phyloP scores from a whole-genome alignment of 1,140 invertebrate species.

The Tribolium castaneum region DNA sequence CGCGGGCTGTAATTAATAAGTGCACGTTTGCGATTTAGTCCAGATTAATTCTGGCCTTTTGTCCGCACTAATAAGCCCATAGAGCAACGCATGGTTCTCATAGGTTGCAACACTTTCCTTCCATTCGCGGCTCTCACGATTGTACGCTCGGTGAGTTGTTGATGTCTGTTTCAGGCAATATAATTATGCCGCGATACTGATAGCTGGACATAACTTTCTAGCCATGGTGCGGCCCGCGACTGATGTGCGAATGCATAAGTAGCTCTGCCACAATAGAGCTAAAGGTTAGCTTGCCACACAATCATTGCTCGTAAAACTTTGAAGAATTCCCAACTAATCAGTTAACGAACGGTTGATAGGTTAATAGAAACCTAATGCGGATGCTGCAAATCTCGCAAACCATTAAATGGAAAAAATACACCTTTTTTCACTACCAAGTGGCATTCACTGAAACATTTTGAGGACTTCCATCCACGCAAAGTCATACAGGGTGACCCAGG shows the following conservation, averaged over 20 bases:
- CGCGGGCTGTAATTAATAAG: slow-evolving; percentile 3
- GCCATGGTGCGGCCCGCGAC: background rate
- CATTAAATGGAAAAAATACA: too few relatives aligned
- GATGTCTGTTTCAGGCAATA: slow-evolving; percentile 45
- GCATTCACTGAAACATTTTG: too few relatives aligned
- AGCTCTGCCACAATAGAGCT: background rate
- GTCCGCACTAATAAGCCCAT: slow-evolving; percentile 24
- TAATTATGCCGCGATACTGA: slow-evolving; percentile 43
- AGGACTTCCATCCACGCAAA: too few relatives aligned
- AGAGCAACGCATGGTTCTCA: slow-evolving; percentile 27
- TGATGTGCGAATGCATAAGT: slow-evolving; percentile 41
- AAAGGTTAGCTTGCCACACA: slow-evolving; percentile 7
- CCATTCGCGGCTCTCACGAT: slow-evolving; percentile 45
- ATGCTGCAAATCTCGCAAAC: background rate
- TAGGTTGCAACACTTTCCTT: slow-evolving; percentile 40
- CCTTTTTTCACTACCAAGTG: too few relatives aligned
- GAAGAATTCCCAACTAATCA: background rate
- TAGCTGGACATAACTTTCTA: slow-evolving; percentile 48
- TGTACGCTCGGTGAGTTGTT: slow-evolving; percentile 40
- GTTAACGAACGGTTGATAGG: background rate
- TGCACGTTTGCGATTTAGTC: slow-evolving; percentile 14
- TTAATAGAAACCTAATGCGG: background rate
- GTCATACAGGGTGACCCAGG: too few relatives aligned
- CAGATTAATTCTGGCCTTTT: slow-evolving; percentile 20
- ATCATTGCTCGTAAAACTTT: background rate